Percentiles rank a stretch among this genome's conserved stretches.
phyloP scores from a whole-genome alignment of 2,888 invertebrate genomes.

The Coelinius sp. region DNA sequence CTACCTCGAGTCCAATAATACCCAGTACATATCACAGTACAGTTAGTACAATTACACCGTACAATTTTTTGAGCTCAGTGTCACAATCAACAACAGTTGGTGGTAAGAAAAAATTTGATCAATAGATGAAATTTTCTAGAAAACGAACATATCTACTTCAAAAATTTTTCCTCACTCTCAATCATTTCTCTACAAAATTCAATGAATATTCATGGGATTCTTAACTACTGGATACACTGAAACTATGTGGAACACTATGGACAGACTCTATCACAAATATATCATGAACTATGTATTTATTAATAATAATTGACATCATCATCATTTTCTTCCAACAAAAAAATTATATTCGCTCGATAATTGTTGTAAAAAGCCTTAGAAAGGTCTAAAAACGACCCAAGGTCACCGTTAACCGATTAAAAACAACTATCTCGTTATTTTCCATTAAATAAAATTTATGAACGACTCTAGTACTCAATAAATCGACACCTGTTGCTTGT shows the following conservation, averaged over 20 bases:
- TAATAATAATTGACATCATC: conserved; percentile 37
- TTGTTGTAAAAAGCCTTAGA: conserved; percentile 1
- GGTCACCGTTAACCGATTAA: conserved; percentile 3
- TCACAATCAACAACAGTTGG: conserved; percentile 48
- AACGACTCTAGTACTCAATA: conserved; percentile 9
- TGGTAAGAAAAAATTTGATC: conserved; percentile 61
- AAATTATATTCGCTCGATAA: background rate
- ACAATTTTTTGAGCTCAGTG: conserved; percentile 62
- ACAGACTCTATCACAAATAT: conserved; percentile 8
- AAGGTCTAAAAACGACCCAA: conserved; percentile 38
- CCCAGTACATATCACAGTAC: conserved; percentile 57
- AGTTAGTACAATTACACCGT: conserved; percentile 63
- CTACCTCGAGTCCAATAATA: conserved; percentile 49
- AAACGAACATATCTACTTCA: background rate
- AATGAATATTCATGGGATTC: background rate
- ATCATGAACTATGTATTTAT: background rate
- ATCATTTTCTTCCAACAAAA: conserved; percentile 41
- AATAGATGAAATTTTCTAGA: background rate
- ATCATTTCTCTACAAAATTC: background rate
- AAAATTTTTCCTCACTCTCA: conserved; percentile 6
- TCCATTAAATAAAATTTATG: conserved; percentile 22
- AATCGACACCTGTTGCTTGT: conserved; percentile 25
- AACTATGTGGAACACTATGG: conserved; percentile 11
- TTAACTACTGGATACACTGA: conserved; percentile 1
- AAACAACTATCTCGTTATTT: conserved; percentile 4